Base-by-base conservation (phyloP, 2,113 vertebrate species). In the Serilophus lunatus region DNA sequence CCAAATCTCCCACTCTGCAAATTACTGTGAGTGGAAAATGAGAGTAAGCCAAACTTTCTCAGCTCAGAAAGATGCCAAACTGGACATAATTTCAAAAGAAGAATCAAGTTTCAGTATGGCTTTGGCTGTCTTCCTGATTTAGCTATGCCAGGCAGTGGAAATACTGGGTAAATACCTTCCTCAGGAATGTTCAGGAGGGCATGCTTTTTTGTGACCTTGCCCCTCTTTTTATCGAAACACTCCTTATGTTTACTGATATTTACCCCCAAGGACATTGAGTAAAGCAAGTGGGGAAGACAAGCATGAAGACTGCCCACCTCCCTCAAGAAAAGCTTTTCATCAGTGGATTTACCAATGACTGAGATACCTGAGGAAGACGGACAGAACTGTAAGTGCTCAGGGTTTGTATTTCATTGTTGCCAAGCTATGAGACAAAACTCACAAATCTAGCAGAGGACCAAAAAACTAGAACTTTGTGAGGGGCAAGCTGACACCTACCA, bases 161-260 rank as follows among this genome's bases (percentile, higher is more conserved):
- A 95, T 70, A 33, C 44, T 78, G 28, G 76, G 26, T 69, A 75
- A 91, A 88, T 66, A 89, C 68, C 72, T 88, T 94, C 88, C 80
- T 53, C 60, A 68, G 68, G 45, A 95, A 88, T 5, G 16, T 65
- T 70, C 71, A 82, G 61, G 35, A 69, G 15, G 36, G 25, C 85
- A 88, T 47, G 50, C n/a, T 91, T 97, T 86, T 90, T 86, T 17
- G 13, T 71, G 74, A 76, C 86, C 78, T 94, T 80, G 75, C 64
- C 78, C 63, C 66, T 92, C 65, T 92, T 93, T 95, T 82, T 72
- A 91, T 95, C 83, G 92, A 95, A 96, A 89, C 6, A 25, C 19
- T 76, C 86, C 86, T 94, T 95, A 85, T 44, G 91, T 94, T 92
- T 40, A 59, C 90, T 94, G 95, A 89, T 50, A 89, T 88, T 95